Evolutionary conservation across 2,888 invertebrate species (phyloP).

Genomic region (Beris morrisii): DNA sequence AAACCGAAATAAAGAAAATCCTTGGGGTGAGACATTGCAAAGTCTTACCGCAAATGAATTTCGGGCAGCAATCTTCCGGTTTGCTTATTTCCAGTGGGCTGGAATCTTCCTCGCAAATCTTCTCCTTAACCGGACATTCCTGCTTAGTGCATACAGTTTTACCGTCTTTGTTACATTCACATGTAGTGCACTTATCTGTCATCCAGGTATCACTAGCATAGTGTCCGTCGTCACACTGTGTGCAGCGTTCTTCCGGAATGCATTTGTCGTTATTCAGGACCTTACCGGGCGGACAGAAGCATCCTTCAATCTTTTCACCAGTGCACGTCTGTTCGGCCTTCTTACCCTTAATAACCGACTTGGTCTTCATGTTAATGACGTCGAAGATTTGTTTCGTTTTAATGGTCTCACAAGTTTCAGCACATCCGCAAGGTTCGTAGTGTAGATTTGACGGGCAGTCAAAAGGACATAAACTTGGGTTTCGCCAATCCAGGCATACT

Average conservation of each 20-base stretch:
- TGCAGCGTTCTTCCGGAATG: conserved; percentile 66
- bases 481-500: conserved; percentile 75
- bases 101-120: conserved; percentile 65
- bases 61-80: conserved; percentile 68
- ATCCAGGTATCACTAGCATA: conserved; percentile 66
- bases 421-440: conserved; percentile 53
- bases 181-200: conserved; percentile 72
- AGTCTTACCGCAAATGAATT: conserved; percentile 66
- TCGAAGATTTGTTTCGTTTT: conserved; percentile 46
- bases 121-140: conserved; percentile 60
- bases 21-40: too few species aligned
- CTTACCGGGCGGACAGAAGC: conserved; percentile 79
- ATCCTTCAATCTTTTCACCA: conserved; percentile 68
- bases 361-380: conserved; percentile 48
- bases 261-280: conserved; percentile 74
- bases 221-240: conserved; percentile 74
- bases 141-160: conserved; percentile 66
- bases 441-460: conserved; percentile 57
- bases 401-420: conserved; percentile 51
- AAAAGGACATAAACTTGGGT: conserved; percentile 65
- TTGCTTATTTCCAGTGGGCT: conserved; percentile 60
- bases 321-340: conserved; percentile 54
- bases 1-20: background rate
- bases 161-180: conserved; percentile 65
- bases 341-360: conserved; percentile 45